Base-by-base conservation (phyloP, 2,888 invertebrate genomes). In the Pyrochroa serraticornis region DNA sequence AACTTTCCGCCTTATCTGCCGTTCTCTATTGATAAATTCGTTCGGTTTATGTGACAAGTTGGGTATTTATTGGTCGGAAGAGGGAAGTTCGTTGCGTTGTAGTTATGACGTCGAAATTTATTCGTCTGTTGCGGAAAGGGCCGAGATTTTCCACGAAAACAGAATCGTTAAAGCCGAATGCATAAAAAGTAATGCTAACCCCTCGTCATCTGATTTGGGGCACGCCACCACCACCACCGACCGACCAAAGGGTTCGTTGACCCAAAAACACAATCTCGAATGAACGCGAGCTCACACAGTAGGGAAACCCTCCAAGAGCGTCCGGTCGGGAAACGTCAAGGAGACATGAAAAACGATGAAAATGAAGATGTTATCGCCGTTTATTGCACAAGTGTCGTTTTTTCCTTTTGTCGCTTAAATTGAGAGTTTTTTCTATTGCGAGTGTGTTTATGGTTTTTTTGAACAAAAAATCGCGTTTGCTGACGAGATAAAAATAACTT, bases 281-380 rank as follows among this genome's bases (percentile, higher is more conserved):
- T 34, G 37, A 31, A 35, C 38, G 36, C 36, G 33, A 36, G 43
- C 43, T 36, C 22, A 5, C 22, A 31, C 34, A 13, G 30, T 33
- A n/a, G 33, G 14, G 47, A 54, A 54, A 47, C 54, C 54, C 47
- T 34, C 35, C 41, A 54, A 54, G 22, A 12, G 7, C 47, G 41
- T 10, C 12, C 41, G 22, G 22, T 10, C 43, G 33, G 31, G 44
- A 51, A 51, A 46, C 45, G 47, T 14, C 31, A 31, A 54, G 42
- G 38, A 39, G 41, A 50, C 43, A 12, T 39, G 46, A 60, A 58
- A 60, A 59, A 63, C 65, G 67, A 66, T 58, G 63, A 59, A 57
- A 63, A 49, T 51, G 30, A 58, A 61, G 60, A 55, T 63, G 58
- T 60, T n/a, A n/a, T n/a, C n/a, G n/a, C n/a, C 61, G 54, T 56